Evolutionary conservation across 2,888 invertebrate species (phyloP).

Genomic region (Lepidocyrtoides sp.): DNA sequence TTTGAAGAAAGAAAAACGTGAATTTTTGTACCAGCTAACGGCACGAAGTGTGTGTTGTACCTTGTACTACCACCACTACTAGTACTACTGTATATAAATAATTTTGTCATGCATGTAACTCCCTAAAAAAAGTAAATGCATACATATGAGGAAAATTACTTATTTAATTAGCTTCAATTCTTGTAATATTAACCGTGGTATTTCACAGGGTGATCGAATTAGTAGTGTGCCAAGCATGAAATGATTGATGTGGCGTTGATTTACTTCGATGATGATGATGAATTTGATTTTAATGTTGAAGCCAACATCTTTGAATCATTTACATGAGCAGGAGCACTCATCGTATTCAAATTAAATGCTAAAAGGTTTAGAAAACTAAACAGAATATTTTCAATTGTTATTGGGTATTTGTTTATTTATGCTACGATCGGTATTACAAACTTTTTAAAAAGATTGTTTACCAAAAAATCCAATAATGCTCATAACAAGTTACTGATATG

Average conservation of each 20-base stretch:
- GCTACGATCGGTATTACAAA: neutral
- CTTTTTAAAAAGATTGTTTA: neutral
- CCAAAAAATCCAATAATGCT: neutral
- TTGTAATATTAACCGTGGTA: constrained; percentile 71
- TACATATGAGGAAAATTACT: constrained; percentile 46
- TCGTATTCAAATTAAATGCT: neutral
- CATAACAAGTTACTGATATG: too few species aligned
- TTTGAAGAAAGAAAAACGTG: constrained; percentile 1
- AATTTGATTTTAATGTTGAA: neutral
- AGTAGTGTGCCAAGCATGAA: constrained; percentile 54
- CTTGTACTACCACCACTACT: neutral
- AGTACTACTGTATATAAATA: neutral
- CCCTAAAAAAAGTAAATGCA: neutral
- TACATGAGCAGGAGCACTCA: too few species aligned
- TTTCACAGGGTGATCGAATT: constrained; percentile 70
- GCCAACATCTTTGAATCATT: neutral
- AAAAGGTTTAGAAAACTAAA: neutral
- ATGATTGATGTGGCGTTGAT: constrained; percentile 70
- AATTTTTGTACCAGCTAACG: neutral
- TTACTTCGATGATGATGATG: neutral
- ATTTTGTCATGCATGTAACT: neutral
- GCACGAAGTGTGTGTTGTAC: neutral
- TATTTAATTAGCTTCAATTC: constrained; percentile 33
- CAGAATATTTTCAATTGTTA: neutral
- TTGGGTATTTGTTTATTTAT: neutral